Percentiles rank a stretch among this genome's conserved stretches.
Evolutionary conservation across 2,113 vertebrate species (phyloP).

Genomic region (Stigmatopora argus): DNA sequence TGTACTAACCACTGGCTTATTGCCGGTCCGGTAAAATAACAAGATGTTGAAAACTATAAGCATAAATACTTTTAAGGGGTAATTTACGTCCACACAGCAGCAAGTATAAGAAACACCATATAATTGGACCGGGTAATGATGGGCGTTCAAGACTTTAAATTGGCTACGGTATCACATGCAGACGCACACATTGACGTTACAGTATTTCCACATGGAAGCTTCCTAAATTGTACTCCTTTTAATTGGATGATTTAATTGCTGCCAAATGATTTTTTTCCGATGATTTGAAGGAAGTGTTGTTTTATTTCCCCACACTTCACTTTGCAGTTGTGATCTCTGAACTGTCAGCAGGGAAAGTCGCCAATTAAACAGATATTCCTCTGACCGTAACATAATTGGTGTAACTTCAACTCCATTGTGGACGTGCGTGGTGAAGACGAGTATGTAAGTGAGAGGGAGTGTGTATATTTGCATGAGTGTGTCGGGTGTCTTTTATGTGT

Average conservation of each 20-base stretch:
- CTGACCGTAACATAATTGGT: too few relatives aligned
- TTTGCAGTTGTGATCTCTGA: background rate
- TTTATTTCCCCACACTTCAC: background rate
- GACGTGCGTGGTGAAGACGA: too few relatives aligned
- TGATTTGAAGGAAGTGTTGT: slow-evolving; percentile 32
- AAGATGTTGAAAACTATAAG: too few relatives aligned
- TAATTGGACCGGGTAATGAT: slow-evolving; percentile 56
- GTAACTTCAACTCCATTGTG: too few relatives aligned
- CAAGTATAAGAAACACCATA: slow-evolving; percentile 32
- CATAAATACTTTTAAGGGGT: too few relatives aligned
- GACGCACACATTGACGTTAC: background rate
- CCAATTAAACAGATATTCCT: too few relatives aligned
- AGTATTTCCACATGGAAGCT: background rate
- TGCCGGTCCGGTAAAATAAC: too few relatives aligned
- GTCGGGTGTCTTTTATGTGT: too few relatives aligned
- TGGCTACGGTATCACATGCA: slow-evolving; percentile 34
- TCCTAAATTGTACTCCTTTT: slow-evolving; percentile 36
- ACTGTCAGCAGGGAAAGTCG: background rate
- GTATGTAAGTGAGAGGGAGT: too few relatives aligned
- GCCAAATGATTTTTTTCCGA: slow-evolving; percentile 34
- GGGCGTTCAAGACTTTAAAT: slow-evolving; percentile 59
- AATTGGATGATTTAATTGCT: slow-evolving; percentile 49
- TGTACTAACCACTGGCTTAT: too few relatives aligned
- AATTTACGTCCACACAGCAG: slow-evolving; percentile 34
- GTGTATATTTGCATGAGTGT: too few relatives aligned